These are phyloP conservation scores for Genyomyrus donnyi DNA, from an alignment of 2,113 vertebrate genomes.

Conservation along the genomic window DNA sequence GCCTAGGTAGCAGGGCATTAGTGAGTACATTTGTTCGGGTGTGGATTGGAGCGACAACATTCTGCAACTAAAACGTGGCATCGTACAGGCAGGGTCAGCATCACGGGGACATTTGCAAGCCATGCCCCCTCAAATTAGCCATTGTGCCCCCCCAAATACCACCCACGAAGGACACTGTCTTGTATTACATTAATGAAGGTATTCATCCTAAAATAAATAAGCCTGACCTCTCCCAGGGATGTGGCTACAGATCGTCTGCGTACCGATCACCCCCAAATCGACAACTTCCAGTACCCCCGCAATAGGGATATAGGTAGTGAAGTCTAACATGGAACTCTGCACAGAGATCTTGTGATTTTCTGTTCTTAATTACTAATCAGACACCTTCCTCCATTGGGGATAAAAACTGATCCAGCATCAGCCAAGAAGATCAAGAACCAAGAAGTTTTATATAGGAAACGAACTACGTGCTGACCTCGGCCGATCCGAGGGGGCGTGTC, in stretches of 20 bases:
- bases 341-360: neutral
- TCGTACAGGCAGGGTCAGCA: neutral
- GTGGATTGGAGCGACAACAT: neutral
- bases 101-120: neutral
- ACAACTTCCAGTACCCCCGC: neutral
- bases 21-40: neutral
- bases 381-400: neutral
- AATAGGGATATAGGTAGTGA: neutral
- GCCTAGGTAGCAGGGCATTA: neutral
- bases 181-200: neutral
- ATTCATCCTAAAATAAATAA: neutral
- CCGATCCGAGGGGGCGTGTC: neutral
- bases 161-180: neutral
- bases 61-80: neutral
- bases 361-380: neutral
- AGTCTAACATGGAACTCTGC: neutral
- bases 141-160: neutral
- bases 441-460: neutral
- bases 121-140: neutral
- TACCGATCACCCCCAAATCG: neutral
- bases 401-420: neutral
- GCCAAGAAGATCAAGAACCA: neutral
- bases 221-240: neutral
- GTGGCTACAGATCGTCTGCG: neutral
- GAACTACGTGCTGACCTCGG: neutral